Base-by-base conservation (phyloP, 2,888 invertebrate genomes). In the Pristionchus exspectatus region DNA sequence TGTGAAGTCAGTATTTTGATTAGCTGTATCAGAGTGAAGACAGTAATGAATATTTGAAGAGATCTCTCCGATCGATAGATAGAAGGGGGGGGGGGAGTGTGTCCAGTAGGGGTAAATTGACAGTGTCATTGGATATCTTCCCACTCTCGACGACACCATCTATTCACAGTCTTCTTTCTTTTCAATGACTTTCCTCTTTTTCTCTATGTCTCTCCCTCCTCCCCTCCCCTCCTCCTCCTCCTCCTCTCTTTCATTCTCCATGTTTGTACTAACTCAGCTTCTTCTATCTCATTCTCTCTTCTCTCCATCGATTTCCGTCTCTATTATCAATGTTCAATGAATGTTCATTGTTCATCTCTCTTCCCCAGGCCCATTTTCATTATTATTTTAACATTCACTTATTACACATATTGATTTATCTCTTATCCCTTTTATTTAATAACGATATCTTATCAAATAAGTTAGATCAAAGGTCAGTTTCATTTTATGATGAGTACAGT, bases 191-290 rank as follows among this genome's bases (percentile, higher is more conserved):
- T 33, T 90, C 81, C 89, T 50, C 44, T 50, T 50, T 50, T 12
- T 50, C 44, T 72, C 84, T 50, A 3, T 50, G 10, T 50, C 85
- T 74, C 81, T 69, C 74, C 54, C 88, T 90, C 81, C 59, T 38
- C 38, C 77, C 33, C 77, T 10, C 56, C 84, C 87, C 74, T 44
- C 38, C 27, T 33, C n/a, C 30, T n/a, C 72, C 38, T 83, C 83
- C 14, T 30, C 27, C 44, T 33, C 66, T 38, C 66, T 24, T 18
- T 38, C 66, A 16, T 38, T 89, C 88, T 33, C 44, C 18, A n/a
- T 77, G 50, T 77, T n/a, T 59, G 24, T 69, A 77, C n/a, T 56
- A 74, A n/a, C 72, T 27, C 74, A n/a, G 74, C 24, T 27, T 38
- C 50, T 72, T 88, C 63, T 44, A 33, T 27, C 44, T 84, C 44